Percentiles rank a stretch among this genome's conserved stretches.
Conservation (phyloP, 92 coral and sea anemone genomes). For the Montipora capitata region DNA sequence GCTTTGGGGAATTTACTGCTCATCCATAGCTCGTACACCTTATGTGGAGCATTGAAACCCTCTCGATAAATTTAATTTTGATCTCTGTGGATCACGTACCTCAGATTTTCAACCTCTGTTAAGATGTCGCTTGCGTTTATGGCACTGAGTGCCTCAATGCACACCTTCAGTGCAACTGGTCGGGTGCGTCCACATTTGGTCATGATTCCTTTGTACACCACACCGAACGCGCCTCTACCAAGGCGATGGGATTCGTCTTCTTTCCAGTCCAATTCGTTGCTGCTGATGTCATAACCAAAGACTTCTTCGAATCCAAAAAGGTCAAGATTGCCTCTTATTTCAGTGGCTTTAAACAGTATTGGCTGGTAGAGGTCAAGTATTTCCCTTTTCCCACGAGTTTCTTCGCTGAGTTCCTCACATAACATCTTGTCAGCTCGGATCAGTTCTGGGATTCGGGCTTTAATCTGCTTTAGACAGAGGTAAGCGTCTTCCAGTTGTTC, state of each 20-base stretch:
- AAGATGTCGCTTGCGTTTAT: conserved; percentile 22
- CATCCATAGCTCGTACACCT: too few species aligned
- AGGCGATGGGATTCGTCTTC: conserved; percentile 27
- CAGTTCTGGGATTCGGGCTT: conserved; percentile 49
- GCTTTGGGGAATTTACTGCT: not conserved
- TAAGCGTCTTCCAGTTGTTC: conserved; percentile 25
- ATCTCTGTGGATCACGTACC: conserved; percentile 4
- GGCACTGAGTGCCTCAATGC: conserved; percentile 1
- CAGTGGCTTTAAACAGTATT: not conserved
- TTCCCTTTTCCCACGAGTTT: conserved; percentile 14
- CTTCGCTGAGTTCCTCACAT: conserved; percentile 3
- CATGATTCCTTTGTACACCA: conserved; percentile 68
- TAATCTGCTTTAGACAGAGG: conserved; percentile 20
- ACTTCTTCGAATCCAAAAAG: conserved; percentile 41
- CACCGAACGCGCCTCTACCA: conserved; percentile 60
- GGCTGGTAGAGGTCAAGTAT: conserved; percentile 28
- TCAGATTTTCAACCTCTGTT: conserved; percentile 43
- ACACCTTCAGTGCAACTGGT: conserved; percentile 64
- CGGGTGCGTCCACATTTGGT: not conserved
- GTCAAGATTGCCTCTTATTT: conserved; percentile 22
- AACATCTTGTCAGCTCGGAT: conserved; percentile 47
- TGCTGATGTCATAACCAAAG: conserved; percentile 4
- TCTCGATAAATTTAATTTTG: not conserved
- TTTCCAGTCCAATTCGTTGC: conserved; percentile 54
- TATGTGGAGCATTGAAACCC: not conserved